A percentile compares a stretch with the other conserved stretches of the same genome.
These are phyloP conservation scores for Psilopogon haemacephalus DNA, from an alignment of 2,113 vertebrate genomes.

Conservation along the genomic window DNA sequence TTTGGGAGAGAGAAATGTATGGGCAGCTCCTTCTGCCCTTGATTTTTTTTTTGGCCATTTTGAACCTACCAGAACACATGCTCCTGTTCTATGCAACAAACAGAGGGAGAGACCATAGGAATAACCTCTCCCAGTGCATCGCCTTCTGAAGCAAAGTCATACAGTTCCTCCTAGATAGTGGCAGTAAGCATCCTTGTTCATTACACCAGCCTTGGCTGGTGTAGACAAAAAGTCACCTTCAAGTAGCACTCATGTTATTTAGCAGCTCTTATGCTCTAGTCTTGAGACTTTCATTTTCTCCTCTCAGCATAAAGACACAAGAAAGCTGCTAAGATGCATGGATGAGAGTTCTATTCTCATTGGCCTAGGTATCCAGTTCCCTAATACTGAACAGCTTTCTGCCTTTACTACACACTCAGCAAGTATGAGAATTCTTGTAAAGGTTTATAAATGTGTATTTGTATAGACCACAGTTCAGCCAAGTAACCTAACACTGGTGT, in stretches of 20 bases:
- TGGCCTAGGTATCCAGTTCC: not conserved
- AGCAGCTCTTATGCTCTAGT: not conserved
- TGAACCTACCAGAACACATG: not conserved
- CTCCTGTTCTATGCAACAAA: not conserved
- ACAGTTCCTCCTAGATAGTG: not conserved
- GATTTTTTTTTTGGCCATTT: not conserved
- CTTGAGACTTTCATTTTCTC: not conserved
- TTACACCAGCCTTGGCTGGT: not conserved
- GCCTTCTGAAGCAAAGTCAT: not conserved
- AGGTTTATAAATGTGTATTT: not conserved
- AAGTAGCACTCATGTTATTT: not conserved
- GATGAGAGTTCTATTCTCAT: not conserved
- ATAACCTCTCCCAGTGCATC: not conserved
- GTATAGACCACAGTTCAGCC: not conserved
- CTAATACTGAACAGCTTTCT: not conserved
- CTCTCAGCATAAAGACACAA: not conserved
- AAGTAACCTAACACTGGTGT: conserved; percentile 19
- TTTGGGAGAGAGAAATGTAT: not conserved
- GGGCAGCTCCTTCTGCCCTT: not conserved
- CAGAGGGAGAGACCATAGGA: not conserved
- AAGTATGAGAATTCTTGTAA: not conserved
- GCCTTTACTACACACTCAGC: not conserved
- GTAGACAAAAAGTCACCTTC: not conserved
- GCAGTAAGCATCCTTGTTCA: not conserved
- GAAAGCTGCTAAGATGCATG: not conserved